A percentile compares a stretch with the other conserved stretches of the same genome.
Evolutionary conservation across 2,888 invertebrate genomes (phyloP).

Genomic region (Microdon myrmicae): DNA sequence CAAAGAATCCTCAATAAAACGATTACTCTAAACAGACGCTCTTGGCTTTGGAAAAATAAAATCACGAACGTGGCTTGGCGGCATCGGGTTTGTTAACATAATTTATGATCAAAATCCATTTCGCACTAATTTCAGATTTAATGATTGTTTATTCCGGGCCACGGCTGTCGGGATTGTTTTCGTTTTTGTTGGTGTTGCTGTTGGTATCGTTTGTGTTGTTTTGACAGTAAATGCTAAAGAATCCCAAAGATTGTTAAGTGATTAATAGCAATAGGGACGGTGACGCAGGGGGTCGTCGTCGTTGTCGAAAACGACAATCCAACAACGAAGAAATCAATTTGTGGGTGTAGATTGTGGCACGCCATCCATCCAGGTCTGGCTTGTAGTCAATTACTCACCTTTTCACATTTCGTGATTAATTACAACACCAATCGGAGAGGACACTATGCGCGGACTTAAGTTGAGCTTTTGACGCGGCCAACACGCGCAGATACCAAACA

Average conservation of each 20-base stretch:
- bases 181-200: no score
- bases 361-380: conserved; percentile 36
- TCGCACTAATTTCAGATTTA: conserved; percentile 50
- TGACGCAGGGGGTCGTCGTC: conserved; percentile 30
- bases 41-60: conserved; percentile 39
- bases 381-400: conserved; percentile 52
- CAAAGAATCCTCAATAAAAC: conserved; percentile 46
- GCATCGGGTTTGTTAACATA: conserved; percentile 38
- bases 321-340: conserved; percentile 38
- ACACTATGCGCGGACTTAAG: conserved; percentile 33
- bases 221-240: conserved; percentile 26
- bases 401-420: conserved; percentile 48
- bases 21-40: conserved; percentile 38
- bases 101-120: conserved; percentile 49
- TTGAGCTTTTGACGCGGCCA: conserved; percentile 35
- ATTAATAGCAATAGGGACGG: conserved; percentile 31
- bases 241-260: conserved; percentile 35
- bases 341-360: conserved; percentile 51
- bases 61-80: conserved; percentile 10
- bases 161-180: no score
- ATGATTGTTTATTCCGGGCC: conserved; percentile 36
- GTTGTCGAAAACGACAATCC: conserved; percentile 7
- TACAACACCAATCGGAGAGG: conserved; percentile 34
- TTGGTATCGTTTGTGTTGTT: no score
- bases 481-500: conserved; percentile 15